Base-by-base conservation (phyloP, 2,888 invertebrate species). In the Chelonus formosanus region DNA sequence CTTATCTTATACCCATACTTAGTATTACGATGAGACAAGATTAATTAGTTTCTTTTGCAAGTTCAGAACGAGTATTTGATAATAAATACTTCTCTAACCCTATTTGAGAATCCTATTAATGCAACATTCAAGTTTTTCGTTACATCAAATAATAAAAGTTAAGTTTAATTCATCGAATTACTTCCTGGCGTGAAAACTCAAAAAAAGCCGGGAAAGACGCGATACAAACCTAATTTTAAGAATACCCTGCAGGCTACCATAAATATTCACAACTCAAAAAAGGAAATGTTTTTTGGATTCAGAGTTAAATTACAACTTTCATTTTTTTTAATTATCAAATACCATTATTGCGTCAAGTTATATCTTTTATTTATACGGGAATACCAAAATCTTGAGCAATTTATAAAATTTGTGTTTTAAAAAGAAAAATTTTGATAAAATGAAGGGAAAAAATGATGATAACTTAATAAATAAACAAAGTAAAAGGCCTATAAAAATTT, bases 11-110 rank as follows among this genome's bases (percentile, higher is more conserved):
- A 44, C n/a, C 44, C 44, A 32, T 58, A 44, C 50, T 65, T 67
- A 68, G 67, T 63, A 65, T 67, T 63, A 65, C 68, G 60, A 70
- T 59, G 48, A 45, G 52, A 62, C 44, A 65, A 58, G 69, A 67
- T 72, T 72, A 72, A 72, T 72, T 72, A 72, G 67, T 50, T 58
- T 63, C 20, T 20, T 20, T 20, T 20, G 2, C 20, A 20, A 20
- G 20, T 20, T 20, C 20, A 20, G 20, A 20, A 20, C 20, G 20
- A 20, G 20, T 20, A 20, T 20, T 20, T 20, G 20, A 20, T 20
- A 20, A 20, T 20, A 20, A 20, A 20, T 20, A 20, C 20, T 20
- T 20, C 20, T 20, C 20, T 2, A 1, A 20, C 1, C 1, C 20
- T 20, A 20, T 20, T 20, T 20, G 20, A 20, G 2, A 20, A 20